Base-by-base conservation (phyloP, 2,113 vertebrate genomes). In the Circaetus cinerascens region DNA sequence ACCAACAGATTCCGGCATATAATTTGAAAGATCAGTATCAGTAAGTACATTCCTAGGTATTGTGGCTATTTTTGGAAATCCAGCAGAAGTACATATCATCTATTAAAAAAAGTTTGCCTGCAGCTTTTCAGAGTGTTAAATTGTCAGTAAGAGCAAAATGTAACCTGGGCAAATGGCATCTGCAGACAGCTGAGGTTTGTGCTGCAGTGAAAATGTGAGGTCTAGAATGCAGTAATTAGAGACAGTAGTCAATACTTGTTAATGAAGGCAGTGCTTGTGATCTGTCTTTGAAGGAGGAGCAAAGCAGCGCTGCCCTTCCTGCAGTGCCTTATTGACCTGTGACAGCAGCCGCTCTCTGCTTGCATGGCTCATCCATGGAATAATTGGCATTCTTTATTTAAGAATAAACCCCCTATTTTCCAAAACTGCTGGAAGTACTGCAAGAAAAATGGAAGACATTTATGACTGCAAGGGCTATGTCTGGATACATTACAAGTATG, bases 221-320 rank as follows among this genome's bases (percentile, higher is more conserved):
- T 88, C 21, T 73, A 56, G 72, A 86, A 55, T 79, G 64, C 67
- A 69, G 80, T 75, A 89, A 76, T 96, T 89, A 83, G 85, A 72
- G 60, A 48, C 13, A 40, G 40, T 34, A 51, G 82, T 92, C 94
- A 80, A 79, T 92, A 90, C 13, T 48, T 64, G 36, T 83, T 93
- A 89, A 90, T 12, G 29, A 80, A 63, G 56, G 72, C 68, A 81
- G 50, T 74, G 53, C 88, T 80, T 67, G 56, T 59, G n/a, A 38
- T 92, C 40, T 64, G 21, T 57, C 34, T 95, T 92, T 93, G 68
- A 78, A 66, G 7, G 21, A 46, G 68, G 38, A 90, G 57, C 36
- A 92, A 63, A 75, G 67, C 71, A 80, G 25, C 0, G 0, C 48
- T 86, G 75, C 67, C 71, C 83, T 94, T 95, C 57, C 50, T 79